Conservation (phyloP, 2,888 invertebrate species). For the Antheraea yamamai region DNA sequence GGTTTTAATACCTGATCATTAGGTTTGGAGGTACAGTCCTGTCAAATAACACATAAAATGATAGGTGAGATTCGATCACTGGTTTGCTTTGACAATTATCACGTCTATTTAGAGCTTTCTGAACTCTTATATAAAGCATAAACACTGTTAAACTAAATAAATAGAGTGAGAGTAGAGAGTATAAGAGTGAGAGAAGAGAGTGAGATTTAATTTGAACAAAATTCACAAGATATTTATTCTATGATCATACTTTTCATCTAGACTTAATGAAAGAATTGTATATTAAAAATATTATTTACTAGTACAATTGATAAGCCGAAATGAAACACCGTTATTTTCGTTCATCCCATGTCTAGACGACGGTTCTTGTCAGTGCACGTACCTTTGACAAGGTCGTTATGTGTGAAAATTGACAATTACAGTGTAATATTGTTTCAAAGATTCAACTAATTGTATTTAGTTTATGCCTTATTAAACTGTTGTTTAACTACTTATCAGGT, state of each 20-base stretch:
- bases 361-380: background rate
- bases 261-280: no score
- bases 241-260: no score
- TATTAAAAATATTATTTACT: no score
- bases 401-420: background rate
- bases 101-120: no score
- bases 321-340: background rate
- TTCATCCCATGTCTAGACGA: background rate
- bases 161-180: no score
- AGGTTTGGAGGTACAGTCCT: slow-evolving; percentile 29
- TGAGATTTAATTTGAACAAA: no score
- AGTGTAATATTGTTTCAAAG: background rate
- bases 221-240: no score
- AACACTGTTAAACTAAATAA: no score
- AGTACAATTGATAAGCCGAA: no score
- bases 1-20: slow-evolving; percentile 37
- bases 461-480: background rate
- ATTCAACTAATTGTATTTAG: background rate
- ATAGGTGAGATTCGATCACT: background rate
- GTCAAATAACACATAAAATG: background rate
- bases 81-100: no score
- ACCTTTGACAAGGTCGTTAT: background rate
- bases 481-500: background rate
- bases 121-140: no score
- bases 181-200: no score